A percentile compares a stretch with the other conserved stretches of the same genome.
Conservation (phyloP, 37 sponge, comb jelly and placozoan species). For the Halisarca cf. caerulea region DNA sequence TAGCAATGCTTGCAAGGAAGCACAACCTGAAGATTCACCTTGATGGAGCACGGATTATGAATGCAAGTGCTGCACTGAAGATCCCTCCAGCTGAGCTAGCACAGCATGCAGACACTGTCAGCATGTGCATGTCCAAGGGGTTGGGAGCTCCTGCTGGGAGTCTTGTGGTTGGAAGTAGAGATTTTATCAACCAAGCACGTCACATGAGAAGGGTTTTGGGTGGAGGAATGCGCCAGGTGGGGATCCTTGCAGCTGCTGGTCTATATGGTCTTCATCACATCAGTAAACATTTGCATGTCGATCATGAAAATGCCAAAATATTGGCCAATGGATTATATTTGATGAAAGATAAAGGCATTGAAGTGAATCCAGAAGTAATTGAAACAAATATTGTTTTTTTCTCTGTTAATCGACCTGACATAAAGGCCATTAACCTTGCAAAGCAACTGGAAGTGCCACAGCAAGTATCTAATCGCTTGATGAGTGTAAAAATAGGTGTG, state of each 20-base stretch:
- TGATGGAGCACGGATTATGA: slow-evolving; percentile 54
- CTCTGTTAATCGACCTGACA: not conserved
- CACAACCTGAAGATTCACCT: slow-evolving; percentile 31
- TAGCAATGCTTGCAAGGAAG: slow-evolving; percentile 22
- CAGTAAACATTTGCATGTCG: slow-evolving; percentile 38
- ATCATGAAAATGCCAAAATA: slow-evolving; percentile 72
- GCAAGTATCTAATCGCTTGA: not conserved
- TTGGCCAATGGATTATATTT: slow-evolving; percentile 42
- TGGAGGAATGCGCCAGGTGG: slow-evolving; percentile 65
- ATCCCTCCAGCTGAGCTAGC: slow-evolving; percentile 28
- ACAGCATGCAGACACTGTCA: slow-evolving; percentile 32
- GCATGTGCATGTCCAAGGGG: slow-evolving; percentile 55
- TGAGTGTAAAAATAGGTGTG: not conserved
- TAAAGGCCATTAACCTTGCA: not conserved
- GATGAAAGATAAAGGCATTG: slow-evolving; percentile 49
- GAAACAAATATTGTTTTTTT: slow-evolving; percentile 75
- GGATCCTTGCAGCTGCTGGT: slow-evolving; percentile 80
- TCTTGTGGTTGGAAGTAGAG: slow-evolving; percentile 27
- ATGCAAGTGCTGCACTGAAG: slow-evolving; percentile 40
- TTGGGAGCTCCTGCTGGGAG: slow-evolving; percentile 37
- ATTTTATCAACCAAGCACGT: slow-evolving; percentile 32
- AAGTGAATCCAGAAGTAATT: slow-evolving; percentile 34
- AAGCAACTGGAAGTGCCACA: not conserved
- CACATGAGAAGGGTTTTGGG: slow-evolving; percentile 6
- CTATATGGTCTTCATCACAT: slow-evolving; percentile 67